phyloP scores from a whole-genome alignment of 2,113 vertebrate genomes.

The Origma solitaria region DNA sequence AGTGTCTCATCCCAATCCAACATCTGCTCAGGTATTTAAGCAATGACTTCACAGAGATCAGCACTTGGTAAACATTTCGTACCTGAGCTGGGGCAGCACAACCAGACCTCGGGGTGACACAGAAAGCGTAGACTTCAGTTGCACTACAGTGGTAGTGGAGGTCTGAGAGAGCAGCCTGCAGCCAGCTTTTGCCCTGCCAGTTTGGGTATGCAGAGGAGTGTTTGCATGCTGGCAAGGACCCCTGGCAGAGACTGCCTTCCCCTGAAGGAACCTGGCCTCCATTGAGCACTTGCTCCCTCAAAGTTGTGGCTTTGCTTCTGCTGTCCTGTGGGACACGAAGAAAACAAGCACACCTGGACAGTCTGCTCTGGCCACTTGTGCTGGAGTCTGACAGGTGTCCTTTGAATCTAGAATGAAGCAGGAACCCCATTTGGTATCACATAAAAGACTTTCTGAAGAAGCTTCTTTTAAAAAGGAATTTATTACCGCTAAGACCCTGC shows the following conservation, averaged over 20 bases:
- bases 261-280: not conserved
- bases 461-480: not conserved
- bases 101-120: not conserved
- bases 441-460: not conserved
- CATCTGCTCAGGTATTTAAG: not conserved
- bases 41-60: not conserved
- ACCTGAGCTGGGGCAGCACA: not conserved
- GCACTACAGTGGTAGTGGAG: not conserved
- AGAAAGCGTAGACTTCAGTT: not conserved
- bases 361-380: not conserved
- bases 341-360: not conserved
- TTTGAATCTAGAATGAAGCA: not conserved
- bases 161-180: not conserved
- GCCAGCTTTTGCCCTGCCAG: not conserved
- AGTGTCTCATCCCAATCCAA: not conserved
- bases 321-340: not conserved
- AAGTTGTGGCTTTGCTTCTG: not conserved
- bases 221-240: not conserved
- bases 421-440: not conserved
- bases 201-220: not conserved
- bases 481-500: not conserved
- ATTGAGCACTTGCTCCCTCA: fast-evolving
- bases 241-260: not conserved
- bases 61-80: not conserved
- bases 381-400: not conserved